A percentile compares a stretch with the other conserved stretches of the same genome.
phyloP scores from a whole-genome alignment of 2,113 vertebrate genomes.

The Caretta caretta region DNA sequence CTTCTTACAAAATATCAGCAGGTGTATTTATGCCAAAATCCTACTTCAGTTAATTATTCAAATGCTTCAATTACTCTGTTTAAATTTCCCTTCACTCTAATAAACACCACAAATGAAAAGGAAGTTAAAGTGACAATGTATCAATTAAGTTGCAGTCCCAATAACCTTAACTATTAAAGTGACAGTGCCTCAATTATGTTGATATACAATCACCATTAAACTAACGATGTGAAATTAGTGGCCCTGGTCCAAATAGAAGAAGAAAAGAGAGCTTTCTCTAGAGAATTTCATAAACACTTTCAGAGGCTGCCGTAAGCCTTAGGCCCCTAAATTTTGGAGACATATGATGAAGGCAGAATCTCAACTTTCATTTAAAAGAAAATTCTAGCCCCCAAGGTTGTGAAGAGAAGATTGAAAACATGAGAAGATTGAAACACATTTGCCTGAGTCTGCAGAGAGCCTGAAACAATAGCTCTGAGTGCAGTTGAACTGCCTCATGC shows the following conservation, averaged over 20 bases:
- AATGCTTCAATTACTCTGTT: slow-evolving; percentile 7
- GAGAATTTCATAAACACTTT: not conserved
- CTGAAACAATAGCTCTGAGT: not conserved
- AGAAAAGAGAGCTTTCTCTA: not conserved
- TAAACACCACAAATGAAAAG: slow-evolving; percentile 12
- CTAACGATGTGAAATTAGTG: not conserved
- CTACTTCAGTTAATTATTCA: not conserved
- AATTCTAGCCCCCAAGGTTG: not conserved
- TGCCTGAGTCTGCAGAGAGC: not conserved
- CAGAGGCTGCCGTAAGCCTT: not conserved
- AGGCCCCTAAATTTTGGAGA: not conserved
- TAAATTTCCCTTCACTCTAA: not conserved
- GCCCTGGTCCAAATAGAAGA: not conserved
- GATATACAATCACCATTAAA: not conserved
- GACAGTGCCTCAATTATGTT: not conserved
- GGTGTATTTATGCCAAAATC: not conserved
- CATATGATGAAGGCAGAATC: not conserved
- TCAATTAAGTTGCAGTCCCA: not conserved
- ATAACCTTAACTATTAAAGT: not conserved
- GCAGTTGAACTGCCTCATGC: not conserved
- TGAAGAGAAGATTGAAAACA: not conserved
- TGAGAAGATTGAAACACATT: not conserved
- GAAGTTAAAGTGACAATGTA: not conserved
- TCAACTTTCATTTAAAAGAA: not conserved
- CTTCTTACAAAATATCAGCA: not conserved